Base-by-base conservation (phyloP, 2,888 invertebrate species). In the Lutraria lutraria region DNA sequence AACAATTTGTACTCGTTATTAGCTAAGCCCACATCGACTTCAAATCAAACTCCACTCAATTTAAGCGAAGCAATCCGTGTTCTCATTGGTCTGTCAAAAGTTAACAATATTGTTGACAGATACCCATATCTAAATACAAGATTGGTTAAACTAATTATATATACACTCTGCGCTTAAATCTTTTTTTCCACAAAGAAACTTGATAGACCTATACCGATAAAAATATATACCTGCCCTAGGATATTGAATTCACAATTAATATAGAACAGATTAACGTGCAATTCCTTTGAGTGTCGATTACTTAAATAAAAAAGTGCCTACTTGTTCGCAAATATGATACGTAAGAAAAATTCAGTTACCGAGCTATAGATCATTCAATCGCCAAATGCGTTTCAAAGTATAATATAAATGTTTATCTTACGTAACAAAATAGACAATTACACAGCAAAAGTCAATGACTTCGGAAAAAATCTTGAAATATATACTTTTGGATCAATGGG, bases 11-110 rank as follows among this genome's bases (percentile, higher is more conserved):
- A 76, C 25, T 16, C 19, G 19, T 31, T 76, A 76, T 76, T 34
- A 34, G 76, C 31, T 31, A 76, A 84, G 25, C 85, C 80, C 85
- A 85, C 79, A 29, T 80, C 56, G 76, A 76, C 6, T 76, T 56
- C 79, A 29, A 85, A 80, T 60, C 80, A n/a, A 56, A 31, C 76
- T 52, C 72, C 56, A 29, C 79, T 79, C 43, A 60, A 80, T 63
- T 83, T 79, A 84, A 88, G 53, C 79, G 29, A 80, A 63, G 25
- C 31, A 80, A 34, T 83, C 81, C 68, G 63, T 81, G n/a, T 63
- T 83, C 87, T 80, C 21, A 88, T 88, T 88, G 87, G 87, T 83
- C 83, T 54, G 79, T 54, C 29, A 76, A 76, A 86, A 54, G 81
- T 80, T 72, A n/a, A 80, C 31, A 52, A 31, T 76, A 68, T 29